Conservation (phyloP, 2,888 invertebrate species). For the Metopia argyrocephala region DNA sequence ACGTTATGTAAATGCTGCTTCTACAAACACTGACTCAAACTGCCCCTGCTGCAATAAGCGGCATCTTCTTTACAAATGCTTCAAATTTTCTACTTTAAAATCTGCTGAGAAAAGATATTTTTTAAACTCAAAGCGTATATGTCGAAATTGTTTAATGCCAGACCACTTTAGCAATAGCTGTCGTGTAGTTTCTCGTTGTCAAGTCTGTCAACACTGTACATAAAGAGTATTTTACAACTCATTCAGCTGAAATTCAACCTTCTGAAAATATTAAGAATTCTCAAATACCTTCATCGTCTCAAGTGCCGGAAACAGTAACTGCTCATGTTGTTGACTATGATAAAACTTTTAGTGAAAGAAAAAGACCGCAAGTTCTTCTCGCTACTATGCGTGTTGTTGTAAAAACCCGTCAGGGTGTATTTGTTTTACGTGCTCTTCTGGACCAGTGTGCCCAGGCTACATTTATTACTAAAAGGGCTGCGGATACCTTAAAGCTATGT, state of each 20-base stretch:
- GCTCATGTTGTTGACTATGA: slow-evolving; percentile 10
- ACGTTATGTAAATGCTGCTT: not conserved
- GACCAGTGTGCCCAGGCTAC: slow-evolving; percentile 51
- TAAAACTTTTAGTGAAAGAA: not conserved
- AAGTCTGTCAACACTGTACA: slow-evolving; percentile 26
- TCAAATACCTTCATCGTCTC: not conserved
- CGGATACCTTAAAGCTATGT: slow-evolving; percentile 26
- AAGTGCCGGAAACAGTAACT: not conserved
- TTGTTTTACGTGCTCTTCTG: slow-evolving; percentile 32
- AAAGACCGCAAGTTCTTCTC: slow-evolving; percentile 19
- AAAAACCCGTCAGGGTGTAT: not conserved
- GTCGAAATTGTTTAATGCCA: slow-evolving; percentile 40
- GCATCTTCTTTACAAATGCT: slow-evolving; percentile 35
- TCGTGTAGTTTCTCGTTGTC: not conserved
- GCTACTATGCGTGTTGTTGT: slow-evolving; percentile 3
- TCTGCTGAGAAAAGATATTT: slow-evolving; percentile 21
- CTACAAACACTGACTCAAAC: slow-evolving; percentile 2
- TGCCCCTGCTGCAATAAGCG: slow-evolving; percentile 33
- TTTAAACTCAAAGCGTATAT: slow-evolving; percentile 18
- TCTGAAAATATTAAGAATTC: not conserved
- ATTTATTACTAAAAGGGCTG: slow-evolving; percentile 31
- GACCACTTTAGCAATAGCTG: slow-evolving; percentile 37
- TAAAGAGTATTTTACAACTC: not conserved
- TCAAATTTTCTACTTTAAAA: slow-evolving; percentile 35
- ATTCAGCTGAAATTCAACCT: not conserved